Evolutionary conservation across 2,888 invertebrate species (phyloP), one percentile per base, ranked within the genome.

Genomic region (Limnephilus lunatus): DNA sequence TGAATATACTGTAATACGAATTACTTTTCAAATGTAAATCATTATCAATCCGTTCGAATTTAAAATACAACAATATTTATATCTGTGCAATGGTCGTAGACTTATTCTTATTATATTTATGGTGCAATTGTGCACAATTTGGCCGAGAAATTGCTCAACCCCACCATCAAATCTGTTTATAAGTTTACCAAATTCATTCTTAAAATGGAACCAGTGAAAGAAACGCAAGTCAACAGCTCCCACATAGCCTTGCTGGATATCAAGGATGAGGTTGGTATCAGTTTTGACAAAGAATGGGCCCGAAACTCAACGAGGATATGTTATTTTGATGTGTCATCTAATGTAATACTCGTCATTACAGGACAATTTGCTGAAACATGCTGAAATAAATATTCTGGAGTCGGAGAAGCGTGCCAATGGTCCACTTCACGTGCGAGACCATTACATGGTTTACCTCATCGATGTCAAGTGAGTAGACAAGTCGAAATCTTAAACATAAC

Each of bases 331-430:
- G 14, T 81, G 30, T 89, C 15, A 44, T 35, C n/a, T 39, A 81
- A 80, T 7, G 5, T 15, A n/a, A 9, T 25, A 35, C 19, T 81
- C n/a, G 19, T 68, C n/a, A 39, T 85, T 85, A 19, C 85, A 90
- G 97, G 97, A 97, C 94, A 97, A 96, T 80, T 95, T 98, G 92
- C 95, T 97, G 92, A 97, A 97, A 95, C 97, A 97, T 94, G 97
- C 97, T 94, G 98, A 97, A 95, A 97, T 98, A 94, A 96, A 97
- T 92, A 97, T 98, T 93, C 97, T 97, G 86, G 98, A 98, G 94
- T 97, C 98, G 11, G 98, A 98, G 94, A 98, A 98, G 95, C 96
- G 98, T 92, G 97, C 97, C 86, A 98, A 97, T 95, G 97, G 97
- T 83, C 97, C 98, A 15, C 95, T 98, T 89, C 98, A 98, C 95